Base-by-base conservation (phyloP, 1,140 invertebrate species). In the Oryzaephilus surinamensis region DNA sequence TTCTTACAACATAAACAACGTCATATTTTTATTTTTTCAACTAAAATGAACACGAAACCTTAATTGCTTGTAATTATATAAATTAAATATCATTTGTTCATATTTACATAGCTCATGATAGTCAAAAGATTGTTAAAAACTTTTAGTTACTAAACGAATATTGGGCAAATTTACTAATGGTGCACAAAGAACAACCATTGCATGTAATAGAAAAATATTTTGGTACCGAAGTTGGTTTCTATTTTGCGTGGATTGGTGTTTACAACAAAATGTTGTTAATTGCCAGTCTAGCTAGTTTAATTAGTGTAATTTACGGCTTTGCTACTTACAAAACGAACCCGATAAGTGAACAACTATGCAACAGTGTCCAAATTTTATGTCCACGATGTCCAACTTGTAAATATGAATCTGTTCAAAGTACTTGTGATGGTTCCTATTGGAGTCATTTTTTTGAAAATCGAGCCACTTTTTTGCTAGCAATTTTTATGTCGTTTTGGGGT, bases 401-500 rank as follows among this genome's bases (percentile, higher is more conserved):
- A 17, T 1, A 12, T 53, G 4, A 43, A 31, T 4, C 31, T 40
- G 23, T 42, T 30, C 11, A 54, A 49, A 26, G 23, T 77, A 13
- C 79, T 90, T 56, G 76, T 88, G 10, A 70, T 74, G 51, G 64
- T 90, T 7, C 88, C 87, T 0, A 92, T 94, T 56, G n/a, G n/a
- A n/a, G n/a, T n/a, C n/a, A n/a, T n/a, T 66, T 97, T 18, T 93
- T 98, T 59, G 94, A 98, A 55, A 98, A 98, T 67, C 73, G 78
- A 7, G 81, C 79, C 8, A 96, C 91, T 0, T 79, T 97, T 1
- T 74, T 86, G 52, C 98, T 97, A 65, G 84, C 94, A 16, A 76
- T 89, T 21, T 85, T 97, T 52, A 97, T 97, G 88, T 91, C 91
- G 19, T 77, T 99, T 57, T 97, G 91, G 89, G 84, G 86, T 74